Base-by-base conservation (phyloP, 2,113 vertebrate genomes). In the Eidolon helvum region DNA sequence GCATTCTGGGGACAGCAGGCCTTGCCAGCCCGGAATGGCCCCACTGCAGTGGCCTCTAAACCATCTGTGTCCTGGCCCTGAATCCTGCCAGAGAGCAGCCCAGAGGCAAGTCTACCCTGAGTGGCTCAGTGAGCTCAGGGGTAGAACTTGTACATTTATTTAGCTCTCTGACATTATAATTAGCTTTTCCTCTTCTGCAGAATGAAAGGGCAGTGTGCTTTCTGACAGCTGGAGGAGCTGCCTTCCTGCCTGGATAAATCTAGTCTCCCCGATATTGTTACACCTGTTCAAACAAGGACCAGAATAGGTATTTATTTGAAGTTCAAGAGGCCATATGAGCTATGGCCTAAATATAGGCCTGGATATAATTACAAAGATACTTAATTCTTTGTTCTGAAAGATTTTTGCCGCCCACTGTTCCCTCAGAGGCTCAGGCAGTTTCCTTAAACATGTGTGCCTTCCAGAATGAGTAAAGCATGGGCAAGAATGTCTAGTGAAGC, bases 231-330 rank as follows among this genome's bases (percentile, higher is more conserved):
- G 80, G 84, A 86, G 57, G 97, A 97, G 96, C 95, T 74, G 95
- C 83, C 92, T 95, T 95, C 95, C 93, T 89, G 94, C 75, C 97
- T 2, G 74, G 96, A 96, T 77, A 97, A 98, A 97, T 93, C 92
- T 61, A 87, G n/a, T 59, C 88, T 95, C 95, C 97, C 90, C 74
- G 3, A 95, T 97, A 96, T 89, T 92, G 55, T 92, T 95, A 97
- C 97, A 98, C 98, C 98, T 98, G 98, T 96, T 98, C 97, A 98
- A 98, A 98, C 97, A 98, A 95, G 91, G 87, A 30, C 93, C 68
- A 94, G 91, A 65, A 96, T 61, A 97, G 97, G 96, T 98, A 96
- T 80, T 98, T 89, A 97, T 98, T 98, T 96, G 94, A 97, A 97
- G 90, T 96, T 97, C 94, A 97, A 92, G 94, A 98, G 97, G 94